Conservation (phyloP, 2,113 vertebrate genomes). For the Istiophorus platypterus region DNA sequence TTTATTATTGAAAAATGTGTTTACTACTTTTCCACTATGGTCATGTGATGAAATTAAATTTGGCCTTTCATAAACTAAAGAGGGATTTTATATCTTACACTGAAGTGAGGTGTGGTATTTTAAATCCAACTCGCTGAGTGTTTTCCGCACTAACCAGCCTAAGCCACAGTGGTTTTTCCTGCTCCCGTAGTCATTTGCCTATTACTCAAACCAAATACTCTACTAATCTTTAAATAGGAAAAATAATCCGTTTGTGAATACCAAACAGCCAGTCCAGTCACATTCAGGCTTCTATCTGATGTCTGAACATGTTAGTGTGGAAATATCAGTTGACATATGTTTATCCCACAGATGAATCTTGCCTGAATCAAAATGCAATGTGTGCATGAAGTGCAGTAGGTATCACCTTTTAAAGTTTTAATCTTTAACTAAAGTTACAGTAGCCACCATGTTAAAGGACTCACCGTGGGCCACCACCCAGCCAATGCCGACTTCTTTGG, state of each 20-base stretch:
- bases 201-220: constrained; percentile 12
- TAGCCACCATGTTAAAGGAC: constrained; percentile 5
- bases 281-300: neutral
- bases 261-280: neutral
- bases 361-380: neutral
- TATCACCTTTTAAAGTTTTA: neutral
- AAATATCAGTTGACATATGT: neutral
- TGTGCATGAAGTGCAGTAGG: no score
- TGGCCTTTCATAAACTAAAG: neutral
- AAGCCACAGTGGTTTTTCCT: neutral
- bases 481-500: constrained; percentile 81
- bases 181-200: neutral
- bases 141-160: neutral
- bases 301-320: neutral
- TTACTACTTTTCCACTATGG: neutral
- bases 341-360: neutral
- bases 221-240: neutral
- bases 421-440: neutral
- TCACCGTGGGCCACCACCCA: constrained; percentile 85
- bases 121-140: neutral
- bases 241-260: neutral
- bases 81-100: neutral
- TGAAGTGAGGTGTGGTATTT: neutral
- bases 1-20: neutral
- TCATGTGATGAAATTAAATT: neutral